Base-by-base conservation (phyloP, 2,797 vertebrate genomes). In the Lepidocolaptes lacrymiger region DNA sequence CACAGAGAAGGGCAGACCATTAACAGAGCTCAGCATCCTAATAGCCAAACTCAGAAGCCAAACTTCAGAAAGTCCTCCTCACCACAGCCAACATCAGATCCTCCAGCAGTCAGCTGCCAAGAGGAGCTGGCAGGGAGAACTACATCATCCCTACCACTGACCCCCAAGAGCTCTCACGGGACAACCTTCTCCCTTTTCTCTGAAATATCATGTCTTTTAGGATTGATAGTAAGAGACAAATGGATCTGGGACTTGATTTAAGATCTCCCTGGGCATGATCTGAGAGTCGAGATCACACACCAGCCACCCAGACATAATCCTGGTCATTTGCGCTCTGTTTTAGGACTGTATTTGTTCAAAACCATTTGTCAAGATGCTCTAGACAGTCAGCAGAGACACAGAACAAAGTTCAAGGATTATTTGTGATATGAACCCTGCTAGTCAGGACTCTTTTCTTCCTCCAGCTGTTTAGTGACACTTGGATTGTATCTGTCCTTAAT, bases 331-430 rank as follows among this genome's bases (percentile, higher is more conserved):
- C 75, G 80, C 73, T 66, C 21, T 27, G 6, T 10, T 79, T 74
- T 77, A 52, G 88, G 90, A 85, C 39, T 41, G 12, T 64, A 36
- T 80, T 83, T 92, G 54, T n/a, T 78, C 78, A 87, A 72, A 88
- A 49, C 6, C 36, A 77, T 83, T 85, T 62, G 37, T 81, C 51
- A 49, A 81, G 83, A 46, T 37, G 39, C 28, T 24, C 82, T 9
- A 26, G 84, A 44, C 52, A 76, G 34, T 32, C 67, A 0, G 18
- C 80, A 80, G 82, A 71, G 81, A 67, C 27, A 90, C 27, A n/a
- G 89, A 93, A 55, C 85, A 61, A 86, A 91, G 93, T 86, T 88
- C 95, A 92, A 92, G 83, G 76, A 76, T 93, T 94, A 84, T 86
- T 44, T 79, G 89, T 56, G 80, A 84, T 63, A 86, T 18, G 55